Evolutionary conservation across 92 coral and sea anemone species (phyloP).

Genomic region (Siderastrea radians): DNA sequence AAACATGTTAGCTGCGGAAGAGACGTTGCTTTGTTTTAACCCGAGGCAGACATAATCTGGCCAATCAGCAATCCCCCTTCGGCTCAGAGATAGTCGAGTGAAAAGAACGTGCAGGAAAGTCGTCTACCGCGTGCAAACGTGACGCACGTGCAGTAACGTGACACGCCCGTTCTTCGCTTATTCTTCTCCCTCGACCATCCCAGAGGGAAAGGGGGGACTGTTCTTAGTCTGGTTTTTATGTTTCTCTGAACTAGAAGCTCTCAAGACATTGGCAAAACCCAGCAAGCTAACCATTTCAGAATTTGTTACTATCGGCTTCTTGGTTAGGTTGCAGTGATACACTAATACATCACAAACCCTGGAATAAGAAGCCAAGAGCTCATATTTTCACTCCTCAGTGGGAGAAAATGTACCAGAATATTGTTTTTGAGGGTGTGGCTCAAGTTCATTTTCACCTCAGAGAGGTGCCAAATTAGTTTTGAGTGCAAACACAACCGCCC

Average conservation of each 20-base stretch:
- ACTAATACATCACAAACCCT: neutral
- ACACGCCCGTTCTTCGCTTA: too few relatives aligned
- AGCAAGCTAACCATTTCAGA: conserved; percentile 1
- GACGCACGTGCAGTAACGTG: too few relatives aligned
- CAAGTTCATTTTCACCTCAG: too few relatives aligned
- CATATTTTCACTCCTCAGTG: neutral
- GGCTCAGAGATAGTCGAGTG: too few relatives aligned
- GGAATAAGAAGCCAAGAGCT: neutral
- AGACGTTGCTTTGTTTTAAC: neutral
- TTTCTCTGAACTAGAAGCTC: neutral
- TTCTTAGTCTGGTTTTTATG: neutral
- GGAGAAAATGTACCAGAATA: too few relatives aligned
- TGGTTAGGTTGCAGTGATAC: conserved; percentile 7
- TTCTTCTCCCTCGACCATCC: too few relatives aligned
- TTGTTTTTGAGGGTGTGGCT: too few relatives aligned
- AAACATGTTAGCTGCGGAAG: conserved; percentile 90
- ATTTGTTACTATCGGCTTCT: neutral
- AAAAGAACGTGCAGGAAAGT: too few relatives aligned
- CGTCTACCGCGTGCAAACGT: too few relatives aligned
- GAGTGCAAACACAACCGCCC: too few relatives aligned
- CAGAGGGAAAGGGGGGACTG: neutral
- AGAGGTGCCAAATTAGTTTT: too few relatives aligned
- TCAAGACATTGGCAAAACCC: neutral
- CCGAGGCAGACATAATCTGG: neutral
- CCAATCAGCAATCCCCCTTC: too few relatives aligned